phyloP scores from a whole-genome alignment of 2,888 invertebrate genomes.

The Arctia plantaginis region DNA sequence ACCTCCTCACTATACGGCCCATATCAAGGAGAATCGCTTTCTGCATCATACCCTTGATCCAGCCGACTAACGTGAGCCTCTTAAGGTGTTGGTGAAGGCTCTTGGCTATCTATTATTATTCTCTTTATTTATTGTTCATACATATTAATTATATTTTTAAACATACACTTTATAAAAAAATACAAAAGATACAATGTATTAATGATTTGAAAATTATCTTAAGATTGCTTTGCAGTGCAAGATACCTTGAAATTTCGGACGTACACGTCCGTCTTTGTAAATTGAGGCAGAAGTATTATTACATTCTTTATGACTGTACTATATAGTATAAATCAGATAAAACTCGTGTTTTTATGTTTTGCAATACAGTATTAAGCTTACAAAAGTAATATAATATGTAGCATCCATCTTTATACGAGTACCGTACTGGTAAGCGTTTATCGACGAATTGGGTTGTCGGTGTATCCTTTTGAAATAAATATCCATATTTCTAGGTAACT shows the following conservation, averaged over 20 bases:
- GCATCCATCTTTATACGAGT: neutral
- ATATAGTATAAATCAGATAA: neutral
- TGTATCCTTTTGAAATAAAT: slow-evolving; percentile 7
- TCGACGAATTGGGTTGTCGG: neutral
- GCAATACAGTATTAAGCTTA: neutral
- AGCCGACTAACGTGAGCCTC: no score
- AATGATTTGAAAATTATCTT: neutral
- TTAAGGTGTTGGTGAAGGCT: no score
- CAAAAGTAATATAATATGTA: neutral
- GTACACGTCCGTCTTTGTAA: neutral
- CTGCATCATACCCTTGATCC: no score
- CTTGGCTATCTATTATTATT: no score
- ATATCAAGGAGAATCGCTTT: no score
- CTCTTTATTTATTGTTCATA: no score
- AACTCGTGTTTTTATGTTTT: neutral
- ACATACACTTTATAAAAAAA: no score
- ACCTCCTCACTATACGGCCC: no score
- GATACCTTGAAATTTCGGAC: neutral
- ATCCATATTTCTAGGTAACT: slow-evolving; percentile 5
- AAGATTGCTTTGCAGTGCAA: neutral
- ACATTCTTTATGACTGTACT: neutral
- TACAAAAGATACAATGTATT: neutral
- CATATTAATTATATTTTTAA: no score
- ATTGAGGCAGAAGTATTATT: neutral
- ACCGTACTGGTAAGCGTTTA: neutral